These are phyloP conservation scores for Actinemys pallida DNA, from an alignment of 2,113 vertebrate species.

Conservation along the genomic window DNA sequence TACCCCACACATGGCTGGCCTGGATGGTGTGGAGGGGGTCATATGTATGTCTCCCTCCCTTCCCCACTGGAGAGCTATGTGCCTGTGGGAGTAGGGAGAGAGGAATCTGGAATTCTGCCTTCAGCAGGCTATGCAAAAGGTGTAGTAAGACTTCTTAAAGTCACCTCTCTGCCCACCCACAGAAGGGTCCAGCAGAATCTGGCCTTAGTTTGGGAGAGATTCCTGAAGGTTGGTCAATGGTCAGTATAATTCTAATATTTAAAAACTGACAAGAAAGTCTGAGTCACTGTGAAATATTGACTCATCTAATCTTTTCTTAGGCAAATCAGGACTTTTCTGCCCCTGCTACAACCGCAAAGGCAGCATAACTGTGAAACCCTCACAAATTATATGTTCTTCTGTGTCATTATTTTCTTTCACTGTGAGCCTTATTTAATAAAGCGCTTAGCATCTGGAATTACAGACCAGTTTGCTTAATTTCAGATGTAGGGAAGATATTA, in stretches of 20 bases:
- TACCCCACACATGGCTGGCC: background rate
- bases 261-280: constrained; percentile 14
- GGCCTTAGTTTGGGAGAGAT: background rate
- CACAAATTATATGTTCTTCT: background rate
- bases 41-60: background rate
- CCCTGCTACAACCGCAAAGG: background rate
- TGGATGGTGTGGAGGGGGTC: background rate
- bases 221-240: background rate
- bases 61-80: background rate
- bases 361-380: background rate
- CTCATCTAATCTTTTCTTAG: background rate
- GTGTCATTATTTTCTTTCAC: constrained; percentile 30
- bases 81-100: background rate
- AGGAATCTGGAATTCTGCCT: background rate
- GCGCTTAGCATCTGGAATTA: constrained; percentile 17
- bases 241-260: background rate
- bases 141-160: background rate
- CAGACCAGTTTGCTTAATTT: constrained; percentile 29
- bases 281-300: background rate
- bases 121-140: background rate
- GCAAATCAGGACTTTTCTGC: background rate
- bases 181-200: background rate
- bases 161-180: background rate
- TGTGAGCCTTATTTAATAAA: constrained; percentile 41
- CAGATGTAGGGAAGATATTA: constrained; percentile 36